Evolutionary conservation across 2,113 vertebrate genomes (phyloP).

Genomic region (Heterotis niloticus): DNA sequence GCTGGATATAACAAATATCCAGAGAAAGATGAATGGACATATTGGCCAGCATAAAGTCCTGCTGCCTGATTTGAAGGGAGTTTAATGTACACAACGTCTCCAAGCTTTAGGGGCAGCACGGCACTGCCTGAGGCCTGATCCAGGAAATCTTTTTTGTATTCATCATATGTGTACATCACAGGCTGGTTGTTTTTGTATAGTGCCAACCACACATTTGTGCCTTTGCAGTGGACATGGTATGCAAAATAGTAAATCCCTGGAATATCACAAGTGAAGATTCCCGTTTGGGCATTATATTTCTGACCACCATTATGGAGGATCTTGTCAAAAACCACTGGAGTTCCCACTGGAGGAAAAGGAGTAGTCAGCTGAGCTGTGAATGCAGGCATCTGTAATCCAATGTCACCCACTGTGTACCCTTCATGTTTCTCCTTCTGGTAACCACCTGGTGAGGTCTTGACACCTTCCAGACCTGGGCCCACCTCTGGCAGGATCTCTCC

Average conservation of each 20-base stretch:
- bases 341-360: conserved; percentile 85
- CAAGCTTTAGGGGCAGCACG: conserved; percentile 76
- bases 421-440: conserved; percentile 74
- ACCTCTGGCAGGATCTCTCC: conserved; percentile 83
- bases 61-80: conserved; percentile 93
- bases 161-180: conserved; percentile 94
- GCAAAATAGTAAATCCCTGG: conserved; percentile 93
- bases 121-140: conserved; percentile 96
- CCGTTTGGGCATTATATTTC: conserved; percentile 89
- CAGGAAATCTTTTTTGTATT: conserved; percentile 90
- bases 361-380: conserved; percentile 87
- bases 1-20: conserved; percentile 95
- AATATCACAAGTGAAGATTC: conserved; percentile 87
- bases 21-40: conserved; percentile 93
- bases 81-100: conserved; percentile 86
- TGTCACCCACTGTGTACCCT: conserved; percentile 43
- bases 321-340: conserved; percentile 88
- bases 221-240: conserved; percentile 95
- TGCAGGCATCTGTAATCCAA: conserved; percentile 76
- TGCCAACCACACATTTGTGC: conserved; percentile 89
- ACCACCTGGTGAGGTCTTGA: conserved; percentile 61
- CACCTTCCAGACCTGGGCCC: conserved; percentile 77
- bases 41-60: conserved; percentile 92
- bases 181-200: conserved; percentile 93
- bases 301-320: conserved; percentile 88